Base-by-base conservation (phyloP, 2,888 invertebrate species). In the Lamellibrachia satsuma region DNA sequence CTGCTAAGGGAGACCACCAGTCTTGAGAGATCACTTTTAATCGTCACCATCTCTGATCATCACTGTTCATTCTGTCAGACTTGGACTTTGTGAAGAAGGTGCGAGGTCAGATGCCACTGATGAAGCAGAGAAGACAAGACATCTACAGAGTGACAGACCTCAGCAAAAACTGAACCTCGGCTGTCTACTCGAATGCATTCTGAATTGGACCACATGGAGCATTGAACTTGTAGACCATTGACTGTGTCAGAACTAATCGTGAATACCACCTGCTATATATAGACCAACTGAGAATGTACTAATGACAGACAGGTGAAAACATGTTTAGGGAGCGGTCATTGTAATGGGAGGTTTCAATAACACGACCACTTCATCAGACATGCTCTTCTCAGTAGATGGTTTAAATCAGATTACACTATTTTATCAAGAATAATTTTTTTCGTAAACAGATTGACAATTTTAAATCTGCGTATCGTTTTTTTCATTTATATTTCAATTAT, bases 31-130 rank as follows among this genome's bases (percentile, higher is more conserved):
- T 60, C 11, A 91, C 27, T 11, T 8, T 3, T 51, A 11, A 27
- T 91, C 22, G 52, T 15, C 22, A 52, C 27, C 7, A 9, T 15
- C 22, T 22, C 22, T 15, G 6, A 11, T 51, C 51, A 91, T 52
- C n/a, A 3, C 52, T 52, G 52, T 91, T 93, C 92, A 93, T 91
- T 93, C 93, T 97, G 97, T 75, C 96, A 98, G 98, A 99, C 97
- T 96, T 98, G 94, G 97, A 97, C 3, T 96, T 97, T 93, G 97
- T 98, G 90, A 97, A 98, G 91, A 97, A 98, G 95, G 98, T 98
- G 0, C 97, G 99, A 92, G 97, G 97, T 93, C 98, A 98, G 96
- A 98, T 99, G 96, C 99, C 99, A 0, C 97, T 98, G 39, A 97
- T 97, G 90, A 96, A 95, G 0, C 99, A 99, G 96, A 97, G 98